Evolutionary conservation across 2,888 invertebrate species (phyloP).

Genomic region (Netelia melanura): DNA sequence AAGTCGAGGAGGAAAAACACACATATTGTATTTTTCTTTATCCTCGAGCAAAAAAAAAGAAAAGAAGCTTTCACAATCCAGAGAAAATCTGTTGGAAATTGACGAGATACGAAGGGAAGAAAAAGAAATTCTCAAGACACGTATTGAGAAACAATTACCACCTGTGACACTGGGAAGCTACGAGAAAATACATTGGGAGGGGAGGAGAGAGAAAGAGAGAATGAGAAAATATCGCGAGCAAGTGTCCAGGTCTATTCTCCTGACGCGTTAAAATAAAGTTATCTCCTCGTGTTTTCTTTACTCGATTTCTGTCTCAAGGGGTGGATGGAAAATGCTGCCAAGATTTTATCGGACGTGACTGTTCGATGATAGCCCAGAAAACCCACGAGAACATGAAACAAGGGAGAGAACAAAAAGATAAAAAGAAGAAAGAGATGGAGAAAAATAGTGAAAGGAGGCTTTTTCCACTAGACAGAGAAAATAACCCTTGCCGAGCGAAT

Average conservation of each 20-base stretch:
- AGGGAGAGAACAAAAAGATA: background rate
- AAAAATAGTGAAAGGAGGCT: slow-evolving; percentile 11
- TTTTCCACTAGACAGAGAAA: slow-evolving; percentile 42
- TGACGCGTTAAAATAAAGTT: slow-evolving; percentile 64
- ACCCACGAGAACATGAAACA: slow-evolving; percentile 19
- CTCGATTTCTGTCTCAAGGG: slow-evolving; percentile 10
- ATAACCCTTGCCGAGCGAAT: slow-evolving; percentile 40
- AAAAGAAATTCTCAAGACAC: slow-evolving; percentile 29
- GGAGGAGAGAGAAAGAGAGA: slow-evolving; percentile 13
- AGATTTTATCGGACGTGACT: slow-evolving; percentile 28
- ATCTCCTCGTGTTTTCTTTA: slow-evolving; percentile 23
- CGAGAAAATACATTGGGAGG: background rate
- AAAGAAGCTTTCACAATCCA: background rate
- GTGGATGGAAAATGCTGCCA: slow-evolving; percentile 23
- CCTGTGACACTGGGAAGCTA: slow-evolving; percentile 36
- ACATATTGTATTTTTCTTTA: too few relatives aligned
- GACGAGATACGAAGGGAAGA: slow-evolving; percentile 19
- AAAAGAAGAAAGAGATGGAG: slow-evolving; percentile 10
- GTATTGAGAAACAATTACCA: slow-evolving; percentile 58
- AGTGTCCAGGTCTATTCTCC: slow-evolving; percentile 50
- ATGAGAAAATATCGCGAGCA: slow-evolving; percentile 48
- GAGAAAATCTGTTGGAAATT: slow-evolving; percentile 17
- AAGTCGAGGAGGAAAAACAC: background rate
- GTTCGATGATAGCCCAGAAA: slow-evolving; percentile 51
- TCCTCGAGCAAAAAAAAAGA: background rate